Base-by-base conservation (phyloP, 2,113 vertebrate genomes). In the Chloebia gouldiae region DNA sequence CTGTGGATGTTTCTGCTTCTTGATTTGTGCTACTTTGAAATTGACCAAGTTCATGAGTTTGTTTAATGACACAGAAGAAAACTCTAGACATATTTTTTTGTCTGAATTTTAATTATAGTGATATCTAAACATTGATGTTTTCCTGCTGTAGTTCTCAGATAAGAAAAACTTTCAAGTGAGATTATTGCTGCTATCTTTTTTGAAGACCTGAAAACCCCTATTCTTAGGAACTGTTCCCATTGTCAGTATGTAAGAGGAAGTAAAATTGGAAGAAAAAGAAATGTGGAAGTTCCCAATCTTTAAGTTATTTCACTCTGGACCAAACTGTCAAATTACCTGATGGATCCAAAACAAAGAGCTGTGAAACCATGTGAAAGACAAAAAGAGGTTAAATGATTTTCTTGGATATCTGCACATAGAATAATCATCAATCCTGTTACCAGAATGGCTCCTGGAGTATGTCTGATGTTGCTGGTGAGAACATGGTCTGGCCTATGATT, bases 401-500 rank as follows among this genome's bases (percentile, higher is more conserved):
- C 75, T 81, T 71, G 75, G 77, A 47, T 90, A 66, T 80, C 54
- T 90, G 88, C 64, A 44, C 92, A 78, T 94, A 81, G 94, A 97
- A 59, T 42, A 81, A 35, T 91, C 92, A 88, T 94, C 85, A 95
- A 45, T 96, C 89, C 92, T 82, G 39, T 91, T 90, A 68, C 51
- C 88, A 85, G 91, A 90, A 84, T 51, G 71, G 61, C 88, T 97
- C 40, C 63, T 79, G 81, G 81, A 94, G 57, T 40, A 51, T 3
- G 30, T 90, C 73, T 96, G 90, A 94, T 93, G 49, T 90, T 96
- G 79, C 85, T 90, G 66, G 91, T 88, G 92, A 93, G 89, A 90
- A 96, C 97, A 94, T 96, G 81, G 97, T 97, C 93, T 96, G 78
- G 78, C 61, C 85, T 97, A 98, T 99, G 98, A 99, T 99, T 99